These are phyloP conservation scores for Clupea harengus DNA, from an alignment of 2,113 vertebrate genomes.

Conservation along the genomic window DNA sequence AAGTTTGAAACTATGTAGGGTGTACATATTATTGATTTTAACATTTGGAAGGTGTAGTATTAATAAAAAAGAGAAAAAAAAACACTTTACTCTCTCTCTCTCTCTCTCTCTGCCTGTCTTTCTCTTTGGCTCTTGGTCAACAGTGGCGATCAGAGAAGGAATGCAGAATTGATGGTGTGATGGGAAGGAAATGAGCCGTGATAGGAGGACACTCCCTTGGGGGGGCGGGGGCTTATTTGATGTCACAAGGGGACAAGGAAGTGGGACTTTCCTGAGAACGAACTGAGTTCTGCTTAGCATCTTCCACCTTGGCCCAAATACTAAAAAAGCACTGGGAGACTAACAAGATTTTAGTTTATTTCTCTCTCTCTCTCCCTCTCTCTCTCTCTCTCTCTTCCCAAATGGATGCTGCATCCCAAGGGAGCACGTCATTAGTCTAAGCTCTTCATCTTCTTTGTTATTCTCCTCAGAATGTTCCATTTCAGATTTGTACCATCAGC, in stretches of 20 bases:
- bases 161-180: background rate
- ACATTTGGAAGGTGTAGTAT: too few species aligned
- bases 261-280: background rate
- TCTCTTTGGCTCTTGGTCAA: background rate
- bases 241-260: background rate
- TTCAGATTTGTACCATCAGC: slow-evolving; percentile 49
- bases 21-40: too few species aligned
- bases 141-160: background rate
- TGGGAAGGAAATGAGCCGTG: background rate
- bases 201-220: background rate
- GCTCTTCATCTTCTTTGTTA: slow-evolving; percentile 19
- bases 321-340: background rate
- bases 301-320: background rate
- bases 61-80: too few species aligned
- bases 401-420: background rate
- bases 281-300: background rate
- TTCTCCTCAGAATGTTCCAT: slow-evolving; percentile 30
- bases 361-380: background rate
- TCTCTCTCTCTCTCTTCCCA: background rate
- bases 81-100: background rate
- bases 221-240: background rate
- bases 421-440: slow-evolving; percentile 11
- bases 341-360: background rate
- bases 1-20: too few species aligned
- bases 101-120: background rate